Evolutionary conservation across 2,113 vertebrate species (phyloP), one percentile per base, ranked within the genome.

Genomic region (Terrapene triunguis): DNA sequence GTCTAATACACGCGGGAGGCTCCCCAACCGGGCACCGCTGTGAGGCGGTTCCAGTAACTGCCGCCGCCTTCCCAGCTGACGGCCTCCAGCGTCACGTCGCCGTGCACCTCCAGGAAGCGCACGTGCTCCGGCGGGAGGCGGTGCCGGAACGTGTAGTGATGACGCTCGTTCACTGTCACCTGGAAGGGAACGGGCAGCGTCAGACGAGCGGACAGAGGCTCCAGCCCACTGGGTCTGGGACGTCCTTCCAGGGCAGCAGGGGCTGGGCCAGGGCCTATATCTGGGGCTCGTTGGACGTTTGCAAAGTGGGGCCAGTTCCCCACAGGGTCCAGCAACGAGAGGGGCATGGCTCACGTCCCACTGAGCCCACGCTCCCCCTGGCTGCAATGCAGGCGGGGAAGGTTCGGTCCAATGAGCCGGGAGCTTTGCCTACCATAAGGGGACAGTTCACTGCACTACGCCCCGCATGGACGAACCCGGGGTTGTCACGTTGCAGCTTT

Each of bases 51-150:
- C 29, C 29, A 32, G 29, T 35, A 62, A 16, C 59, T 62, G 29
- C 59, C 59, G 13, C 59, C 59, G 13, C 59, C 59, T 62, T 62
- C 32, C 62, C 62, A 69, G 55, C 94, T 98, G 57, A 99, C 98
- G 0, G 42, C 98, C 88, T 98, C 95, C 80, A 99, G 94, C 84
- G 57, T 74, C 82, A 99, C 98, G 9, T 99, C 98, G 62, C 98
- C 98, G 1, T 53, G 86, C 17, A 99, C 97, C 38, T 98, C 94
- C 82, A 99, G 55, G 0, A 84, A 87, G 79, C 94, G 51, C 38
- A 99, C 97, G 54, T 93, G 74, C 14, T 97, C 88, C 91, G 97
- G 7, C 4, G 98, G 98, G 1, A 99, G 24, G 3, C 98, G 98
- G 90, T 99, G 97, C 10, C 47, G 12, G 80, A 98, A 98, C 10